Conservation (phyloP, 37 sponge, comb jelly and placozoan genomes). For the Cladorhizidae sp. region DNA sequence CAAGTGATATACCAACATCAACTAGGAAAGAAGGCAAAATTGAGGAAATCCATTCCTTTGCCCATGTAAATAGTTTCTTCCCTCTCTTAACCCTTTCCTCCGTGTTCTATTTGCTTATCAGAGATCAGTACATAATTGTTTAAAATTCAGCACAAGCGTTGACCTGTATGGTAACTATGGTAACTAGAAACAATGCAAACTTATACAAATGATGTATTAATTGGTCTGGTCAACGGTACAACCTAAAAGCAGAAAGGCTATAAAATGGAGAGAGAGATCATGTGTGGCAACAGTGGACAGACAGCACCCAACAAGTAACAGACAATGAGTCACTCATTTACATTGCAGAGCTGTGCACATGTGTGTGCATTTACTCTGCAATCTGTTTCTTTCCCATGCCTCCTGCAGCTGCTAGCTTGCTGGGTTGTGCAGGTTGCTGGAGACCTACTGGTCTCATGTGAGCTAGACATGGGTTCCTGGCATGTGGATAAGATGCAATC, state of each 20-base stretch:
- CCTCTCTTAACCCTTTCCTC: too few species aligned
- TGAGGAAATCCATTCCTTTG: slow-evolving; percentile 41
- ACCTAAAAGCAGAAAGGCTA: too few species aligned
- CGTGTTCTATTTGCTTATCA: too few species aligned
- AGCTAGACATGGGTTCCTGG: slow-evolving; percentile 24
- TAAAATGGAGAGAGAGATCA: too few species aligned
- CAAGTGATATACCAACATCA: slow-evolving; percentile 40
- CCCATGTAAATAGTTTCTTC: slow-evolving; percentile 42
- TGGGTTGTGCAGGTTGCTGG: background rate
- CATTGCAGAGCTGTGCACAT: background rate
- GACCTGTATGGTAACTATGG: too few species aligned
- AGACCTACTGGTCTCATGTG: slow-evolving; percentile 13
- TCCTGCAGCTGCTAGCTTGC: slow-evolving; percentile 10
- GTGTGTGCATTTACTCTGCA: background rate
- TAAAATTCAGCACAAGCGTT: too few species aligned
- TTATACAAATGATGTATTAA: too few species aligned
- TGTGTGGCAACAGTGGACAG: background rate
- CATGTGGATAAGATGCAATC: slow-evolving; percentile 48
- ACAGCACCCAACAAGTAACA: too few species aligned
- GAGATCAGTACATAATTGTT: too few species aligned
- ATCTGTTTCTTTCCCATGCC: slow-evolving; percentile 7
- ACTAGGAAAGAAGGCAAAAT: background rate
- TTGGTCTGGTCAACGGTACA: background rate
- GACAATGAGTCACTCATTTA: background rate
- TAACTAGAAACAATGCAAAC: too few species aligned